These are phyloP conservation scores for Leptopilina clavipes DNA, from an alignment of 1,140 invertebrate genomes.

Conservation along the genomic window DNA sequence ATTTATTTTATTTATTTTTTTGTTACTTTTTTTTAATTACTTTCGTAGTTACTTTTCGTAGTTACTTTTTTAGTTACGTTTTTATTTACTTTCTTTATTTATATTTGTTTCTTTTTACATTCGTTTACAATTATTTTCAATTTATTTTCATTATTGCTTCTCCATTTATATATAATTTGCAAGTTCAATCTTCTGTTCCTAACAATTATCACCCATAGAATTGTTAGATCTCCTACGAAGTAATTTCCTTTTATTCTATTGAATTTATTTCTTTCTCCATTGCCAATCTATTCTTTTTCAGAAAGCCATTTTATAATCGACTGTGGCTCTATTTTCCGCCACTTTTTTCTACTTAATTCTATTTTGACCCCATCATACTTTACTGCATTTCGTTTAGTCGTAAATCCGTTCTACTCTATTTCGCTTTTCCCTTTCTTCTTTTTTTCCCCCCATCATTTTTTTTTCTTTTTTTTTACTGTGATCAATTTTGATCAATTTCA, in stretches of 20 bases:
- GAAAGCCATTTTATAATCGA: constrained; percentile 28
- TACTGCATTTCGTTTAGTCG: constrained; percentile 27
- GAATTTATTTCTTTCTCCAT: constrained; percentile 7
- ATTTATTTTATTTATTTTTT: too few species aligned
- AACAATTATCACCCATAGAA: constrained; percentile 1
- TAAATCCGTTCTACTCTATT: constrained; percentile 30
- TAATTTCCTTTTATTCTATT: constrained; percentile 1
- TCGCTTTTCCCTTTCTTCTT: not conserved
- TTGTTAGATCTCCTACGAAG: not conserved
- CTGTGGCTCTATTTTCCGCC: constrained; percentile 22
- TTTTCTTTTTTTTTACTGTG: not conserved
- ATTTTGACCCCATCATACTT: constrained; percentile 25
- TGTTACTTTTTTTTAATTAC: too few species aligned
- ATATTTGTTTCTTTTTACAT: not conserved
- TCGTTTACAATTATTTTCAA: not conserved
- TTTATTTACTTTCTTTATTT: too few species aligned
- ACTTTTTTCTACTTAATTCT: constrained; percentile 28
- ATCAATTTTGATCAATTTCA: not conserved
- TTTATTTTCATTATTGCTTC: not conserved
- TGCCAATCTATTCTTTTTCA: constrained; percentile 14
- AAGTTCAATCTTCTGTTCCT: not conserved
- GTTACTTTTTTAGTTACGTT: too few species aligned
- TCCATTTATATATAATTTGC: not conserved
- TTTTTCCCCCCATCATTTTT: not conserved
- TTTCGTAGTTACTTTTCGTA: too few species aligned